Evolutionary conservation across 2,113 vertebrate species (phyloP).

Genomic region (Mustela nigripes): DNA sequence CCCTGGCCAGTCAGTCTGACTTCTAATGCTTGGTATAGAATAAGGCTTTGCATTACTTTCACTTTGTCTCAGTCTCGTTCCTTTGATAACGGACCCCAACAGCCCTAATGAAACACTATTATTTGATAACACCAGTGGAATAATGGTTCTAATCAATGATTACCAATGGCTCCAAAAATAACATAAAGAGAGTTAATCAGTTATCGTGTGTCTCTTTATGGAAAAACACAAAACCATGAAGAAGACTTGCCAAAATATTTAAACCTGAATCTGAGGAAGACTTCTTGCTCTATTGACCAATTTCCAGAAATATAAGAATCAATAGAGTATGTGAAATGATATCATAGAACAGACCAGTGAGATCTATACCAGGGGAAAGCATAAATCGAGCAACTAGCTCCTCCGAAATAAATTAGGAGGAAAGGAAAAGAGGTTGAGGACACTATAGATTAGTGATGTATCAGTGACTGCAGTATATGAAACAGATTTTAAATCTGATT

Average conservation of each 20-base stretch:
- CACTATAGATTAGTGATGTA: not conserved
- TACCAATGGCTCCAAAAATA: not conserved
- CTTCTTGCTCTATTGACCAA: not conserved
- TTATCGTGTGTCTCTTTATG: not conserved
- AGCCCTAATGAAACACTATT: not conserved
- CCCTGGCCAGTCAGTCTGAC: too few relatives aligned
- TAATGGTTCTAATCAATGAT: not conserved
- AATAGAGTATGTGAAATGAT: not conserved
- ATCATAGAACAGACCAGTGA: not conserved
- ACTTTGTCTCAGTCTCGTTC: too few relatives aligned
- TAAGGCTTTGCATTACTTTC: too few relatives aligned
- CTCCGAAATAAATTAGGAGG: not conserved
- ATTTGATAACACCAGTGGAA: not conserved
- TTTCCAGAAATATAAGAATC: not conserved
- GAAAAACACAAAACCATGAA: not conserved
- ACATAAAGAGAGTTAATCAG: not conserved
- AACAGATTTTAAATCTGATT: not conserved
- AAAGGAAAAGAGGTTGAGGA: not conserved
- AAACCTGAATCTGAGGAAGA: not conserved
- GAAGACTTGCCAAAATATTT: not conserved
- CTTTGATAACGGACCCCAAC: too few relatives aligned
- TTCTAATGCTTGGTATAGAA: too few relatives aligned
- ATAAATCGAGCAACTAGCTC: not conserved
- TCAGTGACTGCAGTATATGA: not conserved
- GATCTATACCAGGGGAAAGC: not conserved